These are phyloP conservation scores for Brachynemurus nebulosus DNA, from an alignment of 2,888 invertebrate genomes.

Conservation along the genomic window DNA sequence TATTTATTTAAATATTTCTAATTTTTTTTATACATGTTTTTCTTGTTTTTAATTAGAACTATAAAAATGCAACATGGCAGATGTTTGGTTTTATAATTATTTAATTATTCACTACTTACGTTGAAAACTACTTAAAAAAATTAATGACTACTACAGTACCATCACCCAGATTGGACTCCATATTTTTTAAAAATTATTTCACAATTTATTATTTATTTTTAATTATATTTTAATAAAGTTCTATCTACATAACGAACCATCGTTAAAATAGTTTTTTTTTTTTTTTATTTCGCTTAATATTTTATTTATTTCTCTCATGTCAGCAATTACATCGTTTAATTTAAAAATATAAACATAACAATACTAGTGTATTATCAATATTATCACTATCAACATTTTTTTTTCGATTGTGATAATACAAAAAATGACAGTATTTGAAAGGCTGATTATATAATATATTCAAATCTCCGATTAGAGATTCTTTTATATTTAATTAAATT, in stretches of 20 bases:
- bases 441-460: slow-evolving; percentile 18
- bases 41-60: neutral
- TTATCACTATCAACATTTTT: too few relatives aligned
- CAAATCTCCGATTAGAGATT: too few relatives aligned
- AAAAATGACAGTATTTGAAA: slow-evolving; percentile 7
- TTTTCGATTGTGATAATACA: neutral
- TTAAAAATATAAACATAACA: neutral
- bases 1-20: too few relatives aligned
- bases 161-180: slow-evolving; percentile 5
- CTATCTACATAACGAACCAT: slow-evolving; percentile 6
- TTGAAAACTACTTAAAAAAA: neutral
- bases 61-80: slow-evolving; percentile 7
- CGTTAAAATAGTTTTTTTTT: neutral
- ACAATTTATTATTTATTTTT: slow-evolving; percentile 2
- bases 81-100: slow-evolving; percentile 1
- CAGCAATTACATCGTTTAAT: neutral
- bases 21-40: too few relatives aligned
- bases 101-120: slow-evolving; percentile 1
- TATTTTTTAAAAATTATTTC: slow-evolving; percentile 3
- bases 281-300: neutral
- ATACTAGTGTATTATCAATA: neutral
- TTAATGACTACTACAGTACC: slow-evolving; percentile 4
- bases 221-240: slow-evolving; percentile 1
- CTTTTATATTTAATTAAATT: too few relatives aligned
- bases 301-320: neutral